These are phyloP conservation scores for Coleophora deauratella DNA, from an alignment of 2,888 invertebrate genomes.

Conservation along the genomic window DNA sequence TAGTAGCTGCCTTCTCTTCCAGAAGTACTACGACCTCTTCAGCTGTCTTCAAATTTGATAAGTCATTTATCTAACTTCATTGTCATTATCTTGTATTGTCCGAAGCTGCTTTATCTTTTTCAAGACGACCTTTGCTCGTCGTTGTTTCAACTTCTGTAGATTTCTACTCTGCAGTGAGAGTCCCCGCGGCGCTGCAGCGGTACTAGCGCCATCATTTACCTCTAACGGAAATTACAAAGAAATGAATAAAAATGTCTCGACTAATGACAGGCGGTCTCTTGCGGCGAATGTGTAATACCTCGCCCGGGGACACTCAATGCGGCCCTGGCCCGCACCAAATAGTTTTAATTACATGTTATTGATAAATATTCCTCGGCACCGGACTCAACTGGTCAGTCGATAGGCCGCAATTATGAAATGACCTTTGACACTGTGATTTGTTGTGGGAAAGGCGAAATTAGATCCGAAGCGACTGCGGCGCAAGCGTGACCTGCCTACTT, in stretches of 20 bases:
- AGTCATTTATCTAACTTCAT: too few species aligned
- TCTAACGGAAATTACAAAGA: slow-evolving; percentile 70
- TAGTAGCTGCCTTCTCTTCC: too few species aligned
- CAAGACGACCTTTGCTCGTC: too few species aligned
- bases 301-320: slow-evolving; percentile 51
- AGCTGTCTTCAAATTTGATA: too few species aligned
- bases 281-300: slow-evolving; percentile 68
- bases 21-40: too few species aligned
- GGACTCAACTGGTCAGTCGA: slow-evolving; percentile 62
- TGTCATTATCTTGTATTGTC: too few species aligned
- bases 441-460: slow-evolving; percentile 65
- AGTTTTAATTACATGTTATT: slow-evolving; percentile 74
- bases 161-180: slow-evolving; percentile 11
- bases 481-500: slow-evolving; percentile 14
- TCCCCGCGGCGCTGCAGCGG: slow-evolving; percentile 54
- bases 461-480: slow-evolving; percentile 30
- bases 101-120: too few species aligned
- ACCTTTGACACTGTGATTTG: slow-evolving; percentile 67
- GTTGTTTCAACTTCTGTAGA: too few species aligned
- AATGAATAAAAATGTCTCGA: slow-evolving; percentile 68
- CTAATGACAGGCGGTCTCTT: slow-evolving; percentile 62
- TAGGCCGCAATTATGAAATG: slow-evolving; percentile 65
- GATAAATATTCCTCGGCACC: slow-evolving; percentile 64
- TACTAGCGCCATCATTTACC: slow-evolving; percentile 65
- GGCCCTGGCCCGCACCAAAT: slow-evolving; percentile 38